phyloP scores from a whole-genome alignment of 2,797 vertebrate genomes.

The Hypotaenidia okinawae region DNA sequence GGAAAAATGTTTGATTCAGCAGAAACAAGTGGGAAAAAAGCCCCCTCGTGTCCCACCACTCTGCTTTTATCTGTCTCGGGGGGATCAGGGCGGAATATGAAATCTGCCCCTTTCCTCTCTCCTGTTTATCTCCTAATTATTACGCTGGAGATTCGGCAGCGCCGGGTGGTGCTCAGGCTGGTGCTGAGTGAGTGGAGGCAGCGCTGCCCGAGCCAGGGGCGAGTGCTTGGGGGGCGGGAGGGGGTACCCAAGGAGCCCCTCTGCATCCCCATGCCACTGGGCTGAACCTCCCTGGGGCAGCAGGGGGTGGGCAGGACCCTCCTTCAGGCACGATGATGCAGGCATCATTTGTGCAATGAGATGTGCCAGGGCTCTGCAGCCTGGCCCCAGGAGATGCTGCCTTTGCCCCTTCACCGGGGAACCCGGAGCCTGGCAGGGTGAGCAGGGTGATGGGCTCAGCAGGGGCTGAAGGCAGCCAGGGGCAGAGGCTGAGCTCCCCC shows the following conservation, averaged over 20 bases:
- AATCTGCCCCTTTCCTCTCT: conserved; percentile 37
- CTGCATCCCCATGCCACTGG: fast-evolving
- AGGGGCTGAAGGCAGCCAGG: background rate
- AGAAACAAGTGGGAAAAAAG: conserved; percentile 51
- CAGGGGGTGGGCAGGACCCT: fast-evolving
- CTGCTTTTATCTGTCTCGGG: conserved; percentile 52
- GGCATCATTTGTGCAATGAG: background rate
- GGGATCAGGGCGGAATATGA: background rate
- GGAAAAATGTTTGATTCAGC: conserved; percentile 62
- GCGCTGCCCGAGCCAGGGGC: background rate
- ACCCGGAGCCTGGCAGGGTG: fast-evolving
- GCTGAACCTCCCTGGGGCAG: background rate
- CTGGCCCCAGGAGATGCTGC: fast-evolving
- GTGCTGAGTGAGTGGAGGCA: background rate
- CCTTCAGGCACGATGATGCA: fast-evolving
- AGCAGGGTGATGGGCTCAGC: fast-evolving
- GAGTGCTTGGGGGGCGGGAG: fast-evolving
- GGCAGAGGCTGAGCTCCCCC: background rate
- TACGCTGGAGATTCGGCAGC: conserved; percentile 46
- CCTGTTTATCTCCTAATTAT: conserved; percentile 66
- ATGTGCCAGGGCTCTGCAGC: background rate
- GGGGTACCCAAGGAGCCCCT: background rate
- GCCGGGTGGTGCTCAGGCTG: background rate
- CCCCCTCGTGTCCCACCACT: background rate
- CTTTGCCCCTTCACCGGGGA: fast-evolving